These are phyloP conservation scores for Xenopus petersii DNA, from an alignment of 2,797 vertebrate genomes.

Conservation along the genomic window DNA sequence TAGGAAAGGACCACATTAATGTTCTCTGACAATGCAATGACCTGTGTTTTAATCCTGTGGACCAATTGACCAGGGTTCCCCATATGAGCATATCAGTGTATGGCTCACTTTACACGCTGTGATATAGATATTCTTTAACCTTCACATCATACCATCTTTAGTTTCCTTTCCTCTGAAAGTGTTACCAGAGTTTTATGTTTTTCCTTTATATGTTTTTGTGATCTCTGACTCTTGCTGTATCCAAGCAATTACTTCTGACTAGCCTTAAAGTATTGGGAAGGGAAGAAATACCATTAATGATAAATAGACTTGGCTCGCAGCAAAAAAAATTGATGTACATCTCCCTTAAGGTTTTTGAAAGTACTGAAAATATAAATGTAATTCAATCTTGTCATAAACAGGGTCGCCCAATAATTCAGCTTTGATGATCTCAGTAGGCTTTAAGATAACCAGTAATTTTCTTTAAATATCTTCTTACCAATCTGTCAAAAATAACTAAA, in stretches of 20 bases:
- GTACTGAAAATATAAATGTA: not conserved
- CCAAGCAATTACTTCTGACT: slow-evolving; percentile 14
- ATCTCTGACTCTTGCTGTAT: slow-evolving; percentile 6
- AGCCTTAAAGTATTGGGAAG: slow-evolving; percentile 9
- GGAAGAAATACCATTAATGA: slow-evolving; percentile 10
- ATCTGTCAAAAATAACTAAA: not conserved
- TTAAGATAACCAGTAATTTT: slow-evolving; percentile 6
- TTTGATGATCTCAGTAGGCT: slow-evolving; percentile 10
- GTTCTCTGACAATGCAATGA: too few relatives aligned
- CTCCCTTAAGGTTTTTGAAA: slow-evolving; percentile 12
- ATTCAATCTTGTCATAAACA: slow-evolving; percentile 18
- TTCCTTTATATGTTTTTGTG: slow-evolving; percentile 5
- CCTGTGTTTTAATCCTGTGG: too few relatives aligned
- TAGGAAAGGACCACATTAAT: too few relatives aligned
- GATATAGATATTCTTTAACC: too few relatives aligned
- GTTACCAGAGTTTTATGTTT: too few relatives aligned
- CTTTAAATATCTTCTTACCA: not conserved
- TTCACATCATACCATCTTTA: too few relatives aligned
- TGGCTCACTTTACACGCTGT: too few relatives aligned
- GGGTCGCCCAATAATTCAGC: not conserved
- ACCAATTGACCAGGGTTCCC: too few relatives aligned
- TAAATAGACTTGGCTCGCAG: slow-evolving; percentile 8
- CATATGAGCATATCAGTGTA: too few relatives aligned
- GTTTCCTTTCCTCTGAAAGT: too few relatives aligned
- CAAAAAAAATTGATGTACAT: slow-evolving; percentile 26